Conservation (phyloP, 2,113 vertebrate genomes). For the Pogona vitticeps region DNA sequence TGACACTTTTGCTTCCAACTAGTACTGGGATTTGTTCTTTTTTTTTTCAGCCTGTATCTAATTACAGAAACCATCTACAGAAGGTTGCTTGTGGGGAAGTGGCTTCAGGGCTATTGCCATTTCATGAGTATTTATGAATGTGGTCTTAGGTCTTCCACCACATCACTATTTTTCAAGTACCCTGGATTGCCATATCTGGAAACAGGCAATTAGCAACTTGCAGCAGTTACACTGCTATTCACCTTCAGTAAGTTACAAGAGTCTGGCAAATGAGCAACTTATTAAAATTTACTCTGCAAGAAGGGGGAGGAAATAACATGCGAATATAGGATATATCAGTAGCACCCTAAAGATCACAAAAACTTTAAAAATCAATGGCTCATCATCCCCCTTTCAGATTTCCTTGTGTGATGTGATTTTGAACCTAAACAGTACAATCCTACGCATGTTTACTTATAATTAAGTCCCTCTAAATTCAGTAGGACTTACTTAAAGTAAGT, state of each 20-base stretch:
- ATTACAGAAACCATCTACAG: slow-evolving; percentile 5
- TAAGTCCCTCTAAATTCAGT: too few relatives aligned
- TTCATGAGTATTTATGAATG: slow-evolving; percentile 17
- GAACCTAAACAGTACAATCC: not conserved
- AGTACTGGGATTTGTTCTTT: slow-evolving; percentile 4
- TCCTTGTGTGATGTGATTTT: not conserved
- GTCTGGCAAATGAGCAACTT: not conserved
- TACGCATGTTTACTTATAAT: not conserved
- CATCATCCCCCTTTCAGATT: not conserved
- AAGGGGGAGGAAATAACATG: not conserved
- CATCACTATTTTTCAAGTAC: not conserved
- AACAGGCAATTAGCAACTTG: not conserved
- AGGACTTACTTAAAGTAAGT: too few relatives aligned
- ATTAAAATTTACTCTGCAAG: not conserved
- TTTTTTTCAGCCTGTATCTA: not conserved
- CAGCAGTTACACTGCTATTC: not conserved
- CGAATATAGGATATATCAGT: not conserved
- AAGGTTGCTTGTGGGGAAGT: slow-evolving; percentile 3
- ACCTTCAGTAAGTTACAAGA: not conserved
- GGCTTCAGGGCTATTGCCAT: not conserved
- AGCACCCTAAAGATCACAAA: not conserved
- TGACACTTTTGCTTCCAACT: not conserved
- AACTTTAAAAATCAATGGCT: not conserved
- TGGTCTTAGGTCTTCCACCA: not conserved
- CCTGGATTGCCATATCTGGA: not conserved